Evolutionary conservation across 1,140 invertebrate species (phyloP).

Genomic region (Drosophila eugracilis): DNA sequence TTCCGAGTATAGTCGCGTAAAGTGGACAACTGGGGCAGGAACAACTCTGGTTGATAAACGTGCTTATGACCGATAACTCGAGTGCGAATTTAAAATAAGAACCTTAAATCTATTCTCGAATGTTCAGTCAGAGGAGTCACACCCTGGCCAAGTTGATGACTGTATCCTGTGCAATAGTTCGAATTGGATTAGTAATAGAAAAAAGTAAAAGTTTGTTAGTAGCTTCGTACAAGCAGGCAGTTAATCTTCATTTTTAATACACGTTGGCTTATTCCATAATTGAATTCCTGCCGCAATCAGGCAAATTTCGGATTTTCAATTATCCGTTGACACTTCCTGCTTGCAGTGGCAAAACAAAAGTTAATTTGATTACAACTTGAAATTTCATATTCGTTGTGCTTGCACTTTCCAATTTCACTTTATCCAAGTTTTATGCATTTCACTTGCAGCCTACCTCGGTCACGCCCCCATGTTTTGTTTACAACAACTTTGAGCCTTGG

Average conservation of each 20-base stretch:
- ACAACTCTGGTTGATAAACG: constrained; percentile 59
- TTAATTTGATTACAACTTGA: constrained; percentile 71
- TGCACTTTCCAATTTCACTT: constrained; percentile 61
- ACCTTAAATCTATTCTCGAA: no score
- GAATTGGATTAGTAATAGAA: no score
- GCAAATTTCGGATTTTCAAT: constrained; percentile 57
- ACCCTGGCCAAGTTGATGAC: no score
- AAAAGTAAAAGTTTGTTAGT: no score
- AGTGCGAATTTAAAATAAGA: constrained; percentile 1
- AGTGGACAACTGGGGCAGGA: constrained; percentile 59
- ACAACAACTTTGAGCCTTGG: constrained; percentile 51
- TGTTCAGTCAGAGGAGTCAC: no score
- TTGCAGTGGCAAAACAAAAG: constrained; percentile 53
- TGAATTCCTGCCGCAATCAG: constrained; percentile 18
- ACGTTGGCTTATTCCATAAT: not conserved
- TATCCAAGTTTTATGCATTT: constrained; percentile 45
- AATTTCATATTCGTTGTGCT: constrained; percentile 58
- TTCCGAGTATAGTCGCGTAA: constrained; percentile 17
- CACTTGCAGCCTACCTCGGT: constrained; percentile 7
- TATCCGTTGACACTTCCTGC: constrained; percentile 62
- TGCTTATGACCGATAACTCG: constrained; percentile 61
- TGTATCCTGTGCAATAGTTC: no score
- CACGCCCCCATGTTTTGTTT: constrained; percentile 58
- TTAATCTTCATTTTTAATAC: no score
- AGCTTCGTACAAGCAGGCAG: no score